Evolutionary conservation across 2,113 vertebrate species (phyloP).

Genomic region (Marcusenius ussheri): DNA sequence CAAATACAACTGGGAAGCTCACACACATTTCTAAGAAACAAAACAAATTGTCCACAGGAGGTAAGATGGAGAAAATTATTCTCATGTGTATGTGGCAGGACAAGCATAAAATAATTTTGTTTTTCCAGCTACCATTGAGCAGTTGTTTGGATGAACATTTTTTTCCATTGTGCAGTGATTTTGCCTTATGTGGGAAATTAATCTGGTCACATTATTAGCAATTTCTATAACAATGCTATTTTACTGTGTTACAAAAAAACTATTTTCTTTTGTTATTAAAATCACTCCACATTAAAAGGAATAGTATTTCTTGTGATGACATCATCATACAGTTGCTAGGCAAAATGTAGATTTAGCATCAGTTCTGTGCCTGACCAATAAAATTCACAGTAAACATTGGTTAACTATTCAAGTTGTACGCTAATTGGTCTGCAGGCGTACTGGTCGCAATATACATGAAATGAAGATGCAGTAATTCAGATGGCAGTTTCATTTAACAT

Average conservation of each 20-base stretch:
- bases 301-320: background rate
- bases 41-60: background rate
- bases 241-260: background rate
- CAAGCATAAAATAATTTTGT: background rate
- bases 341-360: background rate
- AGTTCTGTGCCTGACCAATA: background rate
- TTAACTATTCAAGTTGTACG: background rate
- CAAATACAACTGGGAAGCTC: background rate
- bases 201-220: background rate
- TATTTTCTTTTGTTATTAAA: background rate
- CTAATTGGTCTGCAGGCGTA: background rate
- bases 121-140: background rate
- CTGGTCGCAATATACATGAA: background rate
- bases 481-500: background rate
- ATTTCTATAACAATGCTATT: background rate
- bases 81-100: background rate
- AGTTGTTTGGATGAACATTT: background rate
- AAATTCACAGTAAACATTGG: background rate
- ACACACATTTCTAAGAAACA: background rate
- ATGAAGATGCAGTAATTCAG: background rate
- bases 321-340: conserved; percentile 6
- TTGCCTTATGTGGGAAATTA: background rate
- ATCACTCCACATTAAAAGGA: background rate
- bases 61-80: background rate
- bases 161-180: background rate